Evolutionary conservation across 2,113 vertebrate genomes (phyloP), one percentile per base, ranked within the genome.

Genomic region (Mugil cephalus): DNA sequence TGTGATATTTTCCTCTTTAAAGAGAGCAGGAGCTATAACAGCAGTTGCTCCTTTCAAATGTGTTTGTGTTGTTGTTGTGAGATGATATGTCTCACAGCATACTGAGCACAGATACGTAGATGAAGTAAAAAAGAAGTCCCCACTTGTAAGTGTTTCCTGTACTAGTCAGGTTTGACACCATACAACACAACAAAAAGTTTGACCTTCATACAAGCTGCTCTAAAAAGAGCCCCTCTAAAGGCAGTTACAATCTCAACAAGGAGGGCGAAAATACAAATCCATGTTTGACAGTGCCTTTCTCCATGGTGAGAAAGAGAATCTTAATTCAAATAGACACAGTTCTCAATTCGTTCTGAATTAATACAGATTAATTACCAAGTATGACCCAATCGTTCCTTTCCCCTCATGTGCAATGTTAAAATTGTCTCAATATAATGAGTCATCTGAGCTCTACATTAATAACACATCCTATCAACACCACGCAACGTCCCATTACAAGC

Each of bases 401-500:
- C n/a, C 36, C 39, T 15, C 7, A 30, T 6, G 2, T 61, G 15
- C 47, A 14, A 46, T 62, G 17, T 24, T 17, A 50, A 34, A 65
- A 24, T 14, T 43, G 11, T 51, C 9, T 9, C 8, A n/a, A n/a
- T 6, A 24, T 66, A 2, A 1, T n/a, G 36, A 61, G 7, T 60
- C 46, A 14, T 43, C 19, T 12, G 10, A 51, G 3, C 9, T 59
- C 39, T 48, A 45, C 35, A 60, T 60, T 60, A 35, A 38, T 68
- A 64, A 48, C 55, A 60, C 51, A 45, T 21, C 14, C 24, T 3
- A 47, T 36, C 43, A 62, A 39, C 24, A 52, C 19, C n/a, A n/a
- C 17, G 38, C 36, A 8, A 14, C 34, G 43, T 39, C 36, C 50
- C 62, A 70, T 58, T 60, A 79, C 67, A 67, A 53, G 34, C 58